Base-by-base conservation (phyloP, 2,113 vertebrate species). In the Dendropsophus ebraccatus region DNA sequence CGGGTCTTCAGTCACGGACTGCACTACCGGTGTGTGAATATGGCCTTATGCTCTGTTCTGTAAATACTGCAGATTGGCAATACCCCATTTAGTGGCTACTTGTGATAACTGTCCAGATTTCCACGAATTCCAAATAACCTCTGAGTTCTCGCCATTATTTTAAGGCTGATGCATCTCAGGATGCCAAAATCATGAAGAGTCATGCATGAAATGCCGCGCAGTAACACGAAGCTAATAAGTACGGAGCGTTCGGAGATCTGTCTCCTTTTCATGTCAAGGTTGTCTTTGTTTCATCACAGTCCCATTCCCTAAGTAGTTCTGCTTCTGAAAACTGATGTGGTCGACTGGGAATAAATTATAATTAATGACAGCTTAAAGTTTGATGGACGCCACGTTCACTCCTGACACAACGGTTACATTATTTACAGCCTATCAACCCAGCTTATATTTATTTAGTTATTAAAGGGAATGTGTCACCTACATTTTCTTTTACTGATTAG, bases 261-360 rank as follows among this genome's bases (percentile, higher is more conserved):
- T 45, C 54, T 41, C 77, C 19, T 4, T 78, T 78, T 78, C 17
- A 60, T 80, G 60, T 80, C 77, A 80, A 80, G 54, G 54, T 80
- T 80, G 77, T 79, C 77, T 80, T 80, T 80, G 32, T 58, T 62
- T 80, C 32, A 60, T 80, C 77, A 45, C 60, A 80, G 54, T 37
- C 21, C 28, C 60, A 80, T 80, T 80, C 77, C 77, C 54, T 56
- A 60, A 41, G 54, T 37, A 19, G 41, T 62, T 41, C 23, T 41
- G 12, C 45, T 62, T 21, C 77, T 25, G 32, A 62, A 45, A 62
- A 21, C 23, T 41, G n/a, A 37, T 80, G 23, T 41, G 35, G 23
- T 32, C 3, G 35, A 45, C 35, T 60, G 41, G 52, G 41, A 41
- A 58, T 78, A 56, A 79, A 79, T 23, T 60, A 37, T 80, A 80